Evolutionary conservation across 2,113 vertebrate species (phyloP).

Genomic region (Naja naja): DNA sequence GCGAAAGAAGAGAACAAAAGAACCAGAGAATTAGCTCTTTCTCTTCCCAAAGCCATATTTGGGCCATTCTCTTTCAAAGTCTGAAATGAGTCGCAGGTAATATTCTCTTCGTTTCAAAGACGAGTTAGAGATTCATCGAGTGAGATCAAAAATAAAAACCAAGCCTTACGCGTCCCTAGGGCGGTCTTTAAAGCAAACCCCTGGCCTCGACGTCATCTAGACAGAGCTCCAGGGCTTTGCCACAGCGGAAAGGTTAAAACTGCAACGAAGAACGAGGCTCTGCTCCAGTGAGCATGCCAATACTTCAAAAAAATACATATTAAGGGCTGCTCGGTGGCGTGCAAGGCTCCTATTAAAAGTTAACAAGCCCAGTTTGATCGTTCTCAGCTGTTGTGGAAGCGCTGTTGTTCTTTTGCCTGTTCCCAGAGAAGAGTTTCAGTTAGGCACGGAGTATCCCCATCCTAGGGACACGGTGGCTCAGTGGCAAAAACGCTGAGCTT

Average conservation of each 20-base stretch:
- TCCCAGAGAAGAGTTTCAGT: background rate
- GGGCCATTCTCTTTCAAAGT: background rate
- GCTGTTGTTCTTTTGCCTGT: background rate
- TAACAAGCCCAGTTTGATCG: slow-evolving; percentile 19
- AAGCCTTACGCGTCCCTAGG: background rate
- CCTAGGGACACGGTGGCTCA: too few species aligned
- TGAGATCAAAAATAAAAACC: background rate
- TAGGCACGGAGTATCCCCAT: background rate
- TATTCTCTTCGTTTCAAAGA: background rate
- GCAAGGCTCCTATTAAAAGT: slow-evolving; percentile 23
- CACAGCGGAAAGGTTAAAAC: too few species aligned
- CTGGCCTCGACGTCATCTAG: background rate
- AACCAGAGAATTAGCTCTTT: background rate
- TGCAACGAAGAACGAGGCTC: background rate
- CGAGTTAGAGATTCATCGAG: background rate
- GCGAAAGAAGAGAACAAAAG: background rate
- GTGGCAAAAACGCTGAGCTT: too few species aligned
- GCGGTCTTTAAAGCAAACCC: background rate
- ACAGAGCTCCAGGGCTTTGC: background rate
- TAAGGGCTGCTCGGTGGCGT: background rate
- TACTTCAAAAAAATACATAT: slow-evolving; percentile 4
- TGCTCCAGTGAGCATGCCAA: background rate
- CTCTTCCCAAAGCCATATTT: background rate
- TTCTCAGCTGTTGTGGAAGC: background rate
- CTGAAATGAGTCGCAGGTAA: background rate